Percentiles rank a stretch among this genome's conserved stretches.
Evolutionary conservation across 2,797 vertebrate species (phyloP).

Genomic region (Leptodactylus fallax): DNA sequence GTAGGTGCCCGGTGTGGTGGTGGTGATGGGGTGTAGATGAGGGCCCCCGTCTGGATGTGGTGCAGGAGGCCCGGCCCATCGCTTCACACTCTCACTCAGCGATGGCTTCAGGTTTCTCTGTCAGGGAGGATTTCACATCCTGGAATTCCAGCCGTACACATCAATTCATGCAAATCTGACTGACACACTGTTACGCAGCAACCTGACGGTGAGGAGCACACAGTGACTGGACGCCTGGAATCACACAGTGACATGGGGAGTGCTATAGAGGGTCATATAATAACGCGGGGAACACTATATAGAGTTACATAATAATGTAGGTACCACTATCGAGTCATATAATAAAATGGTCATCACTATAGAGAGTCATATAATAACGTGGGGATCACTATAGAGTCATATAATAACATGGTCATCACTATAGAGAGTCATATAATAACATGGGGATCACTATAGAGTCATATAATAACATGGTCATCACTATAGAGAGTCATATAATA

Average conservation of each 20-base stretch:
- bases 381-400: no score
- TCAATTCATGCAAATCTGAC: constrained; percentile 21
- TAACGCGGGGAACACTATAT: background rate
- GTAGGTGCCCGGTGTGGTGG: no score
- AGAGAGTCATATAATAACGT: no score
- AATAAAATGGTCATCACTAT: no score
- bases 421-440: no score
- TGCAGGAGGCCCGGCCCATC: background rate
- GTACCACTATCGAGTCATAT: background rate
- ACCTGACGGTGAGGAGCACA: background rate
- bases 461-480: no score
- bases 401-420: no score
- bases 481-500: no score
- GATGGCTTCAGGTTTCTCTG: constrained; percentile 25
- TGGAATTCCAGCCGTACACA: constrained; percentile 39
- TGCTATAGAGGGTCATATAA: background rate
- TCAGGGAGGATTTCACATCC: constrained; percentile 37
- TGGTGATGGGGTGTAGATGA: background rate
- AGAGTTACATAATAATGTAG: background rate
- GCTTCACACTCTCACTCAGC: background rate
- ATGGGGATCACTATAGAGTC: no score
- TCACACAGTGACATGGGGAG: background rate
- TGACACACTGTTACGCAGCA: constrained; percentile 1
- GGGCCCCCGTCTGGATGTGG: background rate
- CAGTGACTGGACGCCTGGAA: background rate